Conservation (phyloP, 2,113 vertebrate species). For the Dascyllus trimaculatus region DNA sequence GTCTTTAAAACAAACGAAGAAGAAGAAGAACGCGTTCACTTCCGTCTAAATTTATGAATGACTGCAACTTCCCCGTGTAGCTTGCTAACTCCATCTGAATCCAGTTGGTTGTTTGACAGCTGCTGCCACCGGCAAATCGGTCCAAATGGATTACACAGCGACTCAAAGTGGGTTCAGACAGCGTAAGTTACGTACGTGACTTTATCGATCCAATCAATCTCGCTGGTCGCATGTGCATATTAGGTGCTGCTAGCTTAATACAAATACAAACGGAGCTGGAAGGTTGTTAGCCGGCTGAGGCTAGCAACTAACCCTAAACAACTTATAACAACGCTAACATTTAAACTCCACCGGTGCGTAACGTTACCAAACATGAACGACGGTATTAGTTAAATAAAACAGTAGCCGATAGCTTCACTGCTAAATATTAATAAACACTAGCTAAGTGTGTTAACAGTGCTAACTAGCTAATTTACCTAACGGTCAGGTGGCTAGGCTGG, state of each 20-base stretch:
- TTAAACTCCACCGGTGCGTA: neutral
- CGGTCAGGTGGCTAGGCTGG: neutral
- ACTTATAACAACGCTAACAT: neutral
- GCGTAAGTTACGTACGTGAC: constrained; percentile 85
- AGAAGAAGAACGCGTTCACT: constrained; percentile 24
- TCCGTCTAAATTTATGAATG: constrained; percentile 66
- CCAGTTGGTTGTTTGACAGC: neutral
- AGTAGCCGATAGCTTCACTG: neutral
- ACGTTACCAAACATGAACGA: too few relatives aligned
- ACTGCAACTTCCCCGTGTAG: constrained; percentile 29
- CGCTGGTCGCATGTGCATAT: neutral
- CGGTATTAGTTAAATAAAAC: rapidly evolving
- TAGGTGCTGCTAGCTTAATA: neutral
- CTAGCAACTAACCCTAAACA: neutral
- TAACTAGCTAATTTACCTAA: constrained; percentile 13
- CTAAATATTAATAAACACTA: neutral
- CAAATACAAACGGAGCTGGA: neutral
- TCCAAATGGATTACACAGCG: constrained; percentile 78
- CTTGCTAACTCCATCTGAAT: neutral
- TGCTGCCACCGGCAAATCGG: neutral
- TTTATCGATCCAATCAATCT: neutral
- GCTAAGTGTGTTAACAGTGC: neutral
- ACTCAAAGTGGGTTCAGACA: constrained; percentile 81
- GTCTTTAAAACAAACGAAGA: neutral
- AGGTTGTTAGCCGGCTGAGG: neutral